phyloP scores from a whole-genome alignment of 2,797 vertebrate species.

The Podarcis lilfordi region DNA sequence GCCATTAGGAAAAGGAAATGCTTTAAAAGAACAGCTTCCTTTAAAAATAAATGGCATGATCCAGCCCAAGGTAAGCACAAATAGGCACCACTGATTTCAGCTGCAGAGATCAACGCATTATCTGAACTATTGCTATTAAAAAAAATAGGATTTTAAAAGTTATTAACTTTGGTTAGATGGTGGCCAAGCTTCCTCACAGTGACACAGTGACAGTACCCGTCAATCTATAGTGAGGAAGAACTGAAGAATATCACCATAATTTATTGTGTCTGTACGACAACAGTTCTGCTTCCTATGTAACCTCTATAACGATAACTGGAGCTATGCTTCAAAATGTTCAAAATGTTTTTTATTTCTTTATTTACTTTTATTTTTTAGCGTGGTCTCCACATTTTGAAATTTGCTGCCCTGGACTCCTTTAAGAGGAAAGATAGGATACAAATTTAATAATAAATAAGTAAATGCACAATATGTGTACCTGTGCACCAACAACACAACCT shows the following conservation, averaged over 20 bases:
- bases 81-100: not conserved
- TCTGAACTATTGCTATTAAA: not conserved
- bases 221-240: not conserved
- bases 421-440: too few relatives aligned
- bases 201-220: not conserved
- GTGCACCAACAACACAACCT: not conserved
- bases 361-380: too few relatives aligned
- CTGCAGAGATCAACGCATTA: not conserved
- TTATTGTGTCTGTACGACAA: not conserved
- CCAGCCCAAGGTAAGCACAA: conserved; percentile 1
- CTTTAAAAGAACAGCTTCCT: conserved; percentile 1
- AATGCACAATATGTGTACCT: not conserved
- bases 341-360: too few relatives aligned
- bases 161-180: conserved; percentile 6
- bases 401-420: too few relatives aligned
- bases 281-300: not conserved
- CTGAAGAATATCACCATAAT: not conserved
- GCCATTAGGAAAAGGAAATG: accelerated
- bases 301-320: not conserved
- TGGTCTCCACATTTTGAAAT: too few relatives aligned
- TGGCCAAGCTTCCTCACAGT: not conserved
- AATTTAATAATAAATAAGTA: too few relatives aligned
- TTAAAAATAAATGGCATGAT: conserved; percentile 5
- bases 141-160: not conserved
- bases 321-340: not conserved